A percentile compares a stretch with the other conserved stretches of the same genome.
Evolutionary conservation across 1,140 invertebrate genomes (phyloP).

Genomic region (Cydia pomonella): DNA sequence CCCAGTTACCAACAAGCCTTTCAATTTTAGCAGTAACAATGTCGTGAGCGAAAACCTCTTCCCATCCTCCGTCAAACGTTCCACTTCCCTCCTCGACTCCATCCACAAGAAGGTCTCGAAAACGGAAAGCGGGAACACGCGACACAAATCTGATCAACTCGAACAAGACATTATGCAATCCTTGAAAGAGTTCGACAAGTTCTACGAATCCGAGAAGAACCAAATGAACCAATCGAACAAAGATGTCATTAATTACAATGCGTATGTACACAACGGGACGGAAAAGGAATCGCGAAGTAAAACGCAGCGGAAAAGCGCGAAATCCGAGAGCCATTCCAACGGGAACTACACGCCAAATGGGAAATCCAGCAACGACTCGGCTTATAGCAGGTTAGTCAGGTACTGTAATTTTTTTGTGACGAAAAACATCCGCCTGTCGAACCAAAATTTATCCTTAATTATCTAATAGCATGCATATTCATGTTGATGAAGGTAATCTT

Average conservation of each 20-base stretch:
- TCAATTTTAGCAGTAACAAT: conserved; percentile 80
- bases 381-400: conserved; percentile 81
- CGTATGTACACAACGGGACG: conserved; percentile 52
- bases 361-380: conserved; percentile 73
- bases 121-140: conserved; percentile 56
- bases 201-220: conserved; percentile 70
- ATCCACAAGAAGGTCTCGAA: conserved; percentile 70
- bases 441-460: background rate
- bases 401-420: conserved; percentile 45
- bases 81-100: conserved; percentile 77
- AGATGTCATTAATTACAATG: conserved; percentile 48
- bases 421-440: background rate
- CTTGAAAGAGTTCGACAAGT: conserved; percentile 77
- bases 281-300: conserved; percentile 60
- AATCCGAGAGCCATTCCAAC: conserved; percentile 54
- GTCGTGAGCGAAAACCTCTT: conserved; percentile 70
- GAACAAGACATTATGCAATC: conserved; percentile 80
- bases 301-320: conserved; percentile 56
- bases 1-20: conserved; percentile 79
- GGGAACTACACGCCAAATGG: conserved; percentile 67
- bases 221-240: conserved; percentile 55
- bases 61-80: conserved; percentile 76
- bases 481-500: background rate
- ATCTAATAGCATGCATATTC: background rate
- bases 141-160: conserved; percentile 70